phyloP scores from a whole-genome alignment of 2,797 vertebrate species.

The Fistularia commersonii region DNA sequence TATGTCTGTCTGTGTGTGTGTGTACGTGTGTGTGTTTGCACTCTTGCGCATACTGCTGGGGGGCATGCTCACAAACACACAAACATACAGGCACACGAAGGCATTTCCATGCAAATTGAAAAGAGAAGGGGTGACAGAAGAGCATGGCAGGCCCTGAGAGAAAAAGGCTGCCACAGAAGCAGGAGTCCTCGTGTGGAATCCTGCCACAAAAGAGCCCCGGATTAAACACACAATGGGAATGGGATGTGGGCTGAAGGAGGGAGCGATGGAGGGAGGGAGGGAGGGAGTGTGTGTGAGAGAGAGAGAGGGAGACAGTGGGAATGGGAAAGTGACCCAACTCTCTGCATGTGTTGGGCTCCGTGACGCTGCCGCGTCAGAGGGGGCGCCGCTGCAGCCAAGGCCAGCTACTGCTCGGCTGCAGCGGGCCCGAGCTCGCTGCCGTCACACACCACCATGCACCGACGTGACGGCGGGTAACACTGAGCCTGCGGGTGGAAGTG shows the following conservation, averaged over 20 bases:
- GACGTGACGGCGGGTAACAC: too few species aligned
- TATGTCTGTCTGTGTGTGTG: constrained; percentile 32
- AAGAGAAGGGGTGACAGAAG: constrained; percentile 70
- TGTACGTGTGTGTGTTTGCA: constrained; percentile 42
- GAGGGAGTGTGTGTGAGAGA: background rate
- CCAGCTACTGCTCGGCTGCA: constrained; percentile 22
- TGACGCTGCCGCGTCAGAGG: constrained; percentile 33
- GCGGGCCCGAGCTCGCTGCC: too few species aligned
- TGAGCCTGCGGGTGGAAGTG: too few species aligned
- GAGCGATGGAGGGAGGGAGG: constrained; percentile 20
- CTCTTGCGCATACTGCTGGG: constrained; percentile 57
- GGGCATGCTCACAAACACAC: constrained; percentile 63
- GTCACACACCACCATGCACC: too few species aligned
- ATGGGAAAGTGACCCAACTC: constrained; percentile 45
- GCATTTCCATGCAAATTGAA: constrained; percentile 79
- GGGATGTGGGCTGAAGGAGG: constrained; percentile 55
- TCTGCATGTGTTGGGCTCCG: constrained; percentile 24
- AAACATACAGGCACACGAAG: constrained; percentile 56
- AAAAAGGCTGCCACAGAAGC: constrained; percentile 70
- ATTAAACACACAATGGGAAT: constrained; percentile 79
- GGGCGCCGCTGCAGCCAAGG: constrained; percentile 14
- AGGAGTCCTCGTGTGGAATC: constrained; percentile 78
- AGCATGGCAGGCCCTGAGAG: constrained; percentile 71
- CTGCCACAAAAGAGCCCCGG: constrained; percentile 76
- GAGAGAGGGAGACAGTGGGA: constrained; percentile 13